Base-by-base conservation (phyloP, 2,797 vertebrate genomes). In the Phataginus tricuspis region DNA sequence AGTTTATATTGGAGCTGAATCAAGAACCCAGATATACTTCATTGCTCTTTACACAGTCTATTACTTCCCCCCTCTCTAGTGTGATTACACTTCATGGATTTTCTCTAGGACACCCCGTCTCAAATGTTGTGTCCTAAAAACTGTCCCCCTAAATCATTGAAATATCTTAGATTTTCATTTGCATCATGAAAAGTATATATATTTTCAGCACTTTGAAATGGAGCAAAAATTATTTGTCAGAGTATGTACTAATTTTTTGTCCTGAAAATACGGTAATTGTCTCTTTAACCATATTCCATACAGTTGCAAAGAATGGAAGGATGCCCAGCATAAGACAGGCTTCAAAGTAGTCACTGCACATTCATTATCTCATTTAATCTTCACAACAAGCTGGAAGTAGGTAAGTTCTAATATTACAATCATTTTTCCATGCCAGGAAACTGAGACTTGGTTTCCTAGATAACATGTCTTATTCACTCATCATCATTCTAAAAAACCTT, bases 141-240 rank as follows among this genome's bases (percentile, higher is more conserved):
- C 64, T 72, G 12, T 82, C 31, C 51, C 51, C n/a, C 69, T 49
- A 69, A 69, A 71, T 80, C 42, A 69, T 23, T 64, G 69, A 93
- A 80, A 14, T 90, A 80, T 69, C 34, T 16, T 77, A 51, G 27
- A 69, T 82, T 93, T 74, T 86, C 74, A 72, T 68, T 77, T 72
- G 61, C 14, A 66, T 77, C 39, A 72, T 55, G 49, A 21, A 61
- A 89, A 89, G 6, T 61, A 82, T 6, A 95, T 61, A 82, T 8
- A 95, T 34, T 97, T 92, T 96, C 59, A 88, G 66, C 19, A 77
- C 4, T 14, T 49, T 71, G 37, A 84, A 86, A 42, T 53, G n/a
- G 53, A 96, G 85, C 78, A 94, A 64, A 91, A 72, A 51, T 86
- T 39, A 31, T 57, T 82, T 66, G 63, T 90, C 82, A 74, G 34